Base-by-base conservation (phyloP, 2,113 vertebrate species). In the Vombatus ursinus region DNA sequence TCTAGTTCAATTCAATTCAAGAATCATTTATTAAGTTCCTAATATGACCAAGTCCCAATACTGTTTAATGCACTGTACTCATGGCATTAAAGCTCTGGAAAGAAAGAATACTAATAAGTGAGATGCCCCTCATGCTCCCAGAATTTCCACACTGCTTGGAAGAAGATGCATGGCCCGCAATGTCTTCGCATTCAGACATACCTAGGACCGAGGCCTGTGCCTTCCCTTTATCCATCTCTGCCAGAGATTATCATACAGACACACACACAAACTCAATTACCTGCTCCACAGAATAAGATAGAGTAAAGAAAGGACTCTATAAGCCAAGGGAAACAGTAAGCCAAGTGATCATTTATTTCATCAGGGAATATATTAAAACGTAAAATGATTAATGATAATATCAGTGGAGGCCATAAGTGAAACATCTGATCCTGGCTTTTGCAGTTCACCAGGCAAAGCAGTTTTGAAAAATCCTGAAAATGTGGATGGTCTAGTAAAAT, bases 311-410 rank as follows among this genome's bases (percentile, higher is more conserved):
- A 98, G 98, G 97, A 97, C 97, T 97, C 96, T 97, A 97, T 93
- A 98, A 98, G 97, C 98, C 97, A 98, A 97, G 97, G 98, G 95
- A 98, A 97, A 98, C 97, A 97, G 97, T 96, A 97, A 96, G 97
- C 93, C 97, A 98, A 97, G 97, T 97, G 97, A 98, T 97, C 98
- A 97, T 96, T 97, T 97, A 98, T 98, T 98, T 97, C 98, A 98
- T 98, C 98, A 97, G 95, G 97, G 97, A 98, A 97, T 96, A 97
- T 97, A 98, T 97, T 97, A 98, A 98, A 97, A 97, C 97, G 92
- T 97, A 97, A 98, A 96, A 97, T 98, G 98, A 98, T 98, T 97
- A 97, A 98, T 98, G 97, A 98, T 97, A 97, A 98, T 98, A 97
- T 98, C 95, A 96, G 96, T 93, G 97, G 97, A 98, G 98, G 96